These are phyloP conservation scores for Pseudomyrmex sp. DNA, from an alignment of 1,140 invertebrate species.

Conservation along the genomic window DNA sequence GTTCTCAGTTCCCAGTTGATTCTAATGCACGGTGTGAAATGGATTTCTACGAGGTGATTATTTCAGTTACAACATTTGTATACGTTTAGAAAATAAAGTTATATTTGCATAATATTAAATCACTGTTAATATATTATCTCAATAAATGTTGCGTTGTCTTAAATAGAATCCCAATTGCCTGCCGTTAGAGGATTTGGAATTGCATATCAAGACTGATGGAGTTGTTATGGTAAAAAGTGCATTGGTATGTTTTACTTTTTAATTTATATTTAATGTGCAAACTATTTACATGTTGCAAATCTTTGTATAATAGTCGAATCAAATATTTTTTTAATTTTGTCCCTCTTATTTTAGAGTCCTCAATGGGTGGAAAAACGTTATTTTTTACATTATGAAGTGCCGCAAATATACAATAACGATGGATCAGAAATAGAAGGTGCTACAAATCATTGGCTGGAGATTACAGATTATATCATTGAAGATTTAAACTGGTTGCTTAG, in stretches of 20 bases:
- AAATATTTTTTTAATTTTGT: slow-evolving; percentile 43
- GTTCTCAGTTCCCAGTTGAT: slow-evolving; percentile 19
- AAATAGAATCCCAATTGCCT: slow-evolving; percentile 77
- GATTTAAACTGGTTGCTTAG: slow-evolving; percentile 87
- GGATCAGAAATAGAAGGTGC: slow-evolving; percentile 82
- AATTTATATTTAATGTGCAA: neutral
- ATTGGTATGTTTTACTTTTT: slow-evolving; percentile 74
- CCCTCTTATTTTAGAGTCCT: slow-evolving; percentile 75
- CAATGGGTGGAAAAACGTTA: slow-evolving; percentile 79
- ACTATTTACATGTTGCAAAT: no score
- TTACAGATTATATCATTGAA: slow-evolving; percentile 85
- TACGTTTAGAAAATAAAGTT: neutral
- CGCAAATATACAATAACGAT: slow-evolving; percentile 74
- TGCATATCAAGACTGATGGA: slow-evolving; percentile 73
- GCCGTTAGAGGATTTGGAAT: slow-evolving; percentile 76
- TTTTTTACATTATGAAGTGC: slow-evolving; percentile 81
- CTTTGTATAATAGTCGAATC: no score
- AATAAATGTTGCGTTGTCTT: neutral
- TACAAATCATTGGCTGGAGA: slow-evolving; percentile 87
- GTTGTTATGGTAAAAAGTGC: slow-evolving; percentile 72
- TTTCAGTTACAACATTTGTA: neutral
- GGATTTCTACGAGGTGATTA: slow-evolving; percentile 62
- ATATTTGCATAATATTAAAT: neutral
- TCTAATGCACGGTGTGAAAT: slow-evolving; percentile 60
- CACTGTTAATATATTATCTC: neutral